These are phyloP conservation scores for Pocillopora verrucosa DNA, from an alignment of 64 coral and sea anemone species.

Conservation along the genomic window DNA sequence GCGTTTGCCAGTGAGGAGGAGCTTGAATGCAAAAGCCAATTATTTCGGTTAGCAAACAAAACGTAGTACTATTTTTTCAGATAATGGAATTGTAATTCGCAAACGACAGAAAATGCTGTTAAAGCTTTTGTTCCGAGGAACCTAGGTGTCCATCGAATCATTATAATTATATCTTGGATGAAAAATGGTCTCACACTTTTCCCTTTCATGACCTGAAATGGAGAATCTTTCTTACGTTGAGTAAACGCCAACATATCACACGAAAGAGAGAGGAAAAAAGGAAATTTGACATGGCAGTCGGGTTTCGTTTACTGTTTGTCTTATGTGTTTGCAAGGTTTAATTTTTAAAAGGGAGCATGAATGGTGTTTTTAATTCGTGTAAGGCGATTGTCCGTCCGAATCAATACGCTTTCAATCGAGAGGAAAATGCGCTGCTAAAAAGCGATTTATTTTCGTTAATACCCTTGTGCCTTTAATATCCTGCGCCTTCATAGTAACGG, in stretches of 20 bases:
- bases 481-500: conserved; percentile 43
- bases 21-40: conserved; percentile 70
- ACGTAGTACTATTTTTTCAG: conserved; percentile 67
- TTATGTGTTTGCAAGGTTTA: conserved; percentile 89
- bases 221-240: conserved; percentile 3
- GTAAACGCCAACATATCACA: conserved; percentile 3
- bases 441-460: conserved; percentile 43
- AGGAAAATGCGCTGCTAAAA: conserved; percentile 15
- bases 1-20: conserved; percentile 13
- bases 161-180: conserved; percentile 71
- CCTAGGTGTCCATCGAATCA: conserved; percentile 41
- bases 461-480: conserved; percentile 4
- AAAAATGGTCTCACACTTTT: conserved; percentile 31
- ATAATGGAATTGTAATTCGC: conserved; percentile 89
- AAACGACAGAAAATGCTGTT: conserved; percentile 49
- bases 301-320: conserved; percentile 70
- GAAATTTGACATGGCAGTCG: conserved; percentile 48
- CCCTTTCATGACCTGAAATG: conserved; percentile 23
- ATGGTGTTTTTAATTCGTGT: conserved; percentile 67
- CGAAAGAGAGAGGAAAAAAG: background rate
- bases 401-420: conserved; percentile 51
- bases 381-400: conserved; percentile 69
- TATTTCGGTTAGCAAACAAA: conserved; percentile 94
- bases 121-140: conserved; percentile 36
- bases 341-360: conserved; percentile 96